Base-by-base conservation (phyloP, 2,113 vertebrate genomes). In the Nestor notabilis region DNA sequence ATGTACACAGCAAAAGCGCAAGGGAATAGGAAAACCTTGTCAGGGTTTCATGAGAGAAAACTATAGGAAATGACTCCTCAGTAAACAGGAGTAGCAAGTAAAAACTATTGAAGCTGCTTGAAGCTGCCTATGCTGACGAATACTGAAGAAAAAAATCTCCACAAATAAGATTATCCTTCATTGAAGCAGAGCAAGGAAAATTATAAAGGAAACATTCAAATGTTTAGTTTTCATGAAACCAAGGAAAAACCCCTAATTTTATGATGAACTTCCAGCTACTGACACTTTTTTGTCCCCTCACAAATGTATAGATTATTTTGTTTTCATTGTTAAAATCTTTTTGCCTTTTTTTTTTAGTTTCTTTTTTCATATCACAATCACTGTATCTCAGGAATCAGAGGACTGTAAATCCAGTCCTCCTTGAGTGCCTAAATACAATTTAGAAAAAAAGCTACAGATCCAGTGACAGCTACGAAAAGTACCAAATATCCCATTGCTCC, bases 401-500 rank as follows among this genome's bases (percentile, higher is more conserved):
- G 19, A 56, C 47, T 70, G 19, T 53, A 94, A 88, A 90, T 66
- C 41, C 79, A 79, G 66, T 47, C 94, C 55, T 94, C 82, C 29
- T 55, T 9, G 11, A 37, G n/a, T 55, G 27, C n/a, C 76, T 92
- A 77, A 93, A 93, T 46, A 10, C 58, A 60, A 33, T 63, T 93
- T 63, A 88, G 55, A 39, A 64, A 53, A 79, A 83, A 93, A 89
- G 16, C 75, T 81, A 16, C 18, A 43, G 66, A 78, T 43, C 33
- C 50, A 93, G 43, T 50, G 88, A 90, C 83, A 96, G 85, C 64
- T 47, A 68, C 0, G 0, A 69, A 68, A 90, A 88, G 68, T 65
- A 83, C 83, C 77, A 70, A 96, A 43, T 89, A 90, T 94, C 90
- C 76, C 90, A 46, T 4, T 66, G 44, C 92, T 95, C 87, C 90